Evolutionary conservation across 2,113 vertebrate species (phyloP), one percentile per base, ranked within the genome.

Genomic region (Cercocebus atys): DNA sequence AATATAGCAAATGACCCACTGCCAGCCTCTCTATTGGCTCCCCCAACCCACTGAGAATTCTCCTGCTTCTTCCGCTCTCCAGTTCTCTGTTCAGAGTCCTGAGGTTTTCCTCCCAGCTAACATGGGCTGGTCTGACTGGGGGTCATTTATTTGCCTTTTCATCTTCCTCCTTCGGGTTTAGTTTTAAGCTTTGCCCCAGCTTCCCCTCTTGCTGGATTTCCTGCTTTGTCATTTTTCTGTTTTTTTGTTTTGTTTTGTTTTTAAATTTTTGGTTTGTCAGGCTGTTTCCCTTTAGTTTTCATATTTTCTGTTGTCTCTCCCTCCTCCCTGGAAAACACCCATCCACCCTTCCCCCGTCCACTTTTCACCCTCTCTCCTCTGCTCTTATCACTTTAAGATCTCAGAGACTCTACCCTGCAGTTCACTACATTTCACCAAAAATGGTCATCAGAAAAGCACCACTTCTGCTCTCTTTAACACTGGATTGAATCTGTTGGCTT

Each of bases 401-500:
- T 95, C 52, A 75, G 64, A 57, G 70, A 82, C 43, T 61, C 50
- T 55, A 23, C 32, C 73, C 52, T 84, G 64, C 12, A 61, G 40
- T 70, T 88, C 61, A 20, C 66, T 20, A 18, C 47, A 75, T 83
- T 86, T 97, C 91, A 86, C 73, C 95, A 94, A 91, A 93, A 95
- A 89, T 87, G 78, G 86, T 82, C 40, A 75, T 68, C 72, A 73
- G 87, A 76, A 70, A 45, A 93, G 57, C 40, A 59, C 23, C 20
- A 16, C 40, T 47, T 78, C n/a, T 94, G 55, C n/a, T 32, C 16
- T 57, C 50, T 40, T 75, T 57, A 38, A 82, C 18, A 10, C 61
- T 70, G 64, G 70, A 40, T 32, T 43, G 47, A 52, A 68, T 68
- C 91, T 94, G 75, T 88, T 38, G 78, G 61, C 70, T 64, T 84